Base-by-base conservation (phyloP, 2,113 vertebrate genomes). In the Sylvia atricapilla region DNA sequence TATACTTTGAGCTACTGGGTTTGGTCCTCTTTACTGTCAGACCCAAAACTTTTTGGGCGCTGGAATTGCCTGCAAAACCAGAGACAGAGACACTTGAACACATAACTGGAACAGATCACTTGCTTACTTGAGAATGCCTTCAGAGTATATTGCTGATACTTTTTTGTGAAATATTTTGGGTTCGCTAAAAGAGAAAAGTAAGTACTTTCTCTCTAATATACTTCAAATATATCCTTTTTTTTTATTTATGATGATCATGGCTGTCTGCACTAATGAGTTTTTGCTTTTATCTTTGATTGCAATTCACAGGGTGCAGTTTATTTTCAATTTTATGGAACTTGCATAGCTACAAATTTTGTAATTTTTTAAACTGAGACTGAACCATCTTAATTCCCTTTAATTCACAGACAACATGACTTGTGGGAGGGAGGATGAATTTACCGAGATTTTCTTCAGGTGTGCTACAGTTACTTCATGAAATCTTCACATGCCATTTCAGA, bases 141-240 rank as follows among this genome's bases (percentile, higher is more conserved):
- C 27, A 9, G 28, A 7, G 4, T 15, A 10, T 9, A 16, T 7
- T 43, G n/a, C 7, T 6, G 0, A 39, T 8, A 8, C 0, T 2
- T 67, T 33, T 82, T 56, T 7, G 20, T 27, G 25, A 84, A 43
- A 44, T 2, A 3, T 46, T 88, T 75, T 27, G 44, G 7, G 7
- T 35, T 66, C 13, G 15, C 12, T 52, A 25, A 49, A 63, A 56
- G n/a, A 25, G 5, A 35, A 18, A 49, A 80, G 25, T 11, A 30
- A 35, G 41, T 18, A 23, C 10, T 37, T 75, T 79, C 23, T 87
- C 17, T 28, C 25, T 16, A 64, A 20, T 21, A 28, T 3, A 28
- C 14, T 52, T 75, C 11, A 64, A 62, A 49, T 90, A 12, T 9
- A 62, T 41, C 0, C 3, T 37, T 35, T 75, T 49, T 35, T 78